Evolutionary conservation across 2,113 vertebrate genomes (phyloP).

Genomic region (Misgurnus anguillicaudatus): DNA sequence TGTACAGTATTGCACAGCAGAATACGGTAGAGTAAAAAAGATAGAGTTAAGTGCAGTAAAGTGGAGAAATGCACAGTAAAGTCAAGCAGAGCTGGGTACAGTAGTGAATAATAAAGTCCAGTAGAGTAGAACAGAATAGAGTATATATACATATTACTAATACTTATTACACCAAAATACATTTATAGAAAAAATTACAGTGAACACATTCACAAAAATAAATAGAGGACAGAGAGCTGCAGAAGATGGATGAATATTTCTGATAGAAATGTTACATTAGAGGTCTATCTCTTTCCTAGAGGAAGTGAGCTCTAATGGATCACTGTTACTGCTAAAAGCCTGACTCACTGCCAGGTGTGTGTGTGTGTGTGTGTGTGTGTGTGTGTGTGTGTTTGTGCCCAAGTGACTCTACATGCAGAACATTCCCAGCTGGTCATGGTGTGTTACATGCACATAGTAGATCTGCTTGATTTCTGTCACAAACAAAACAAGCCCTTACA

Average conservation of each 20-base stretch:
- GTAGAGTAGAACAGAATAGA: no score
- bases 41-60: no score
- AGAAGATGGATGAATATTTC: slow-evolving; percentile 45
- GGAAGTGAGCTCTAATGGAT: slow-evolving; percentile 55
- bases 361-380: slow-evolving; percentile 38
- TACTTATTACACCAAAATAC: no score
- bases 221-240: slow-evolving; percentile 18
- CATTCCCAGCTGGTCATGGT: slow-evolving; percentile 19
- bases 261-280: slow-evolving; percentile 44
- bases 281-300: slow-evolving; percentile 35
- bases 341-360: slow-evolving; percentile 48
- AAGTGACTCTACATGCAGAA: not conserved
- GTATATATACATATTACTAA: no score
- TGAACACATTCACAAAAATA: not conserved
- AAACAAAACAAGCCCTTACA: slow-evolving; percentile 1
- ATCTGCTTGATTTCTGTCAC: slow-evolving; percentile 29
- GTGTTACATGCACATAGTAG: slow-evolving; percentile 29
- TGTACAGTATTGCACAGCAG: not conserved
- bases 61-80: not conserved
- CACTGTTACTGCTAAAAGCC: slow-evolving; percentile 42
- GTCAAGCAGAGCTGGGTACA: no score
- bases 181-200: no score
- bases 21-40: not conserved
- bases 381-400: slow-evolving; percentile 7
- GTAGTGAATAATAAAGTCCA: no score